Evolutionary conservation across 2,797 vertebrate species (phyloP), one percentile per base, ranked within the genome.

Genomic region (Eptatretus atami): DNA sequence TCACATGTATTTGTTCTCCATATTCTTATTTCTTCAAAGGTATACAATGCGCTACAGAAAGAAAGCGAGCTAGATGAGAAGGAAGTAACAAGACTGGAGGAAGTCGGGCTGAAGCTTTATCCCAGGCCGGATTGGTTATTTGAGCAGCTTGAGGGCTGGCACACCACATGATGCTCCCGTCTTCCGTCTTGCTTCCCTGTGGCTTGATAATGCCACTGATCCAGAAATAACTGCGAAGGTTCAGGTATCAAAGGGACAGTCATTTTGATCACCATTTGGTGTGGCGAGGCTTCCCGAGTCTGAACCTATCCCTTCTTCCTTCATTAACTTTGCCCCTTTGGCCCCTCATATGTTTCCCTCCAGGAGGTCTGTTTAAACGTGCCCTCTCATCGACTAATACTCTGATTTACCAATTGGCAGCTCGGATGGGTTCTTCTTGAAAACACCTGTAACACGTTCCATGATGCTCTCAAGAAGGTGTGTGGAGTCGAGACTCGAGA

Each of bases 351-450:
- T 66, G 66, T 63, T 71, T 64, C 67, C 12, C 64, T 65, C 10
- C 71, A 98, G 92, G 71, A 69, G n/a, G 79, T 1, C 79, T 80
- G 53, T n/a, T 75, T 77, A 72, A 79, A 78, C 71, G 94, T 96
- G 68, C 82, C 87, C 0, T 90, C 92, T 10, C 80, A 92, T 71
- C 95, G 94, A 73, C 95, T 92, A 71, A 73, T 98, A 70, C 87
- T 66, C 81, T 98, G 66, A 98, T 98, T 85, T 98, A 98, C 76
- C 92, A 98, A 66, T 70, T 98, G 70, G 92, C 90, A 61, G 92
- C 92, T 71, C 83, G 92, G 64, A 98, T 98, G 92, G 86, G 86
- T 67, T 86, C 82, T 67, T 94, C 81, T n/a, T 75, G 74, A 77
- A 71, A n/a, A n/a, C n/a, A 69, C 75, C 52, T 81, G 82, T 5